Percentiles rank a stretch among this genome's conserved stretches.
Evolutionary conservation across 1,140 invertebrate genomes (phyloP).

Genomic region (Pomphorhynchus laevis): DNA sequence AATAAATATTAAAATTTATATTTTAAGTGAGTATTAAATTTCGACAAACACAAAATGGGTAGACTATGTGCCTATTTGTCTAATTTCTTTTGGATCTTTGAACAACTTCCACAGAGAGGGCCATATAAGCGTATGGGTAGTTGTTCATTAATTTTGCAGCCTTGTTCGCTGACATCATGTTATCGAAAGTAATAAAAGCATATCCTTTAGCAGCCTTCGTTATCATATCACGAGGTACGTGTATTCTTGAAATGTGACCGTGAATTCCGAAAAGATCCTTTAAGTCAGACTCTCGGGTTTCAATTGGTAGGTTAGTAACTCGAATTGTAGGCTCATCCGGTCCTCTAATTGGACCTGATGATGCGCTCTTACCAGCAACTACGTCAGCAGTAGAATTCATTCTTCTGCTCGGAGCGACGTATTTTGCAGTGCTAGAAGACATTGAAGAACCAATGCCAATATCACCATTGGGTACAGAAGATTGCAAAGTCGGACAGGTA

Average conservation of each 20-base stretch:
- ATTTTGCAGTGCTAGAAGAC: slow-evolving; percentile 12
- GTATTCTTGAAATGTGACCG: slow-evolving; percentile 47
- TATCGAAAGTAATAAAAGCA: slow-evolving; percentile 10
- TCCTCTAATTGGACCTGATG: slow-evolving; percentile 8
- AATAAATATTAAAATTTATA: too few relatives aligned
- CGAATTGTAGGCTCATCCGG: slow-evolving; percentile 47
- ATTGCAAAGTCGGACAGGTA: neutral
- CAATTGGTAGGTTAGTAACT: slow-evolving; percentile 82
- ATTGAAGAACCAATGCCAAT: too few relatives aligned
- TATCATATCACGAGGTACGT: slow-evolving; percentile 40
- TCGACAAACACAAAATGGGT: too few relatives aligned
- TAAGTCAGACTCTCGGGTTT: slow-evolving; percentile 60
- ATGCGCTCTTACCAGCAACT: neutral
- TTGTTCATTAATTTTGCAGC: too few relatives aligned
- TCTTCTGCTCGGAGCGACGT: neutral
- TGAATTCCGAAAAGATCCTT: slow-evolving; percentile 69
- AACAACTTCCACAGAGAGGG: too few relatives aligned
- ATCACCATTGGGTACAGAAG: neutral
- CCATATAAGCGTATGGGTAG: too few relatives aligned
- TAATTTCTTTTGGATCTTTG: too few relatives aligned
- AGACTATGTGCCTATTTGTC: too few relatives aligned
- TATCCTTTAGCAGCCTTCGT: slow-evolving; percentile 6
- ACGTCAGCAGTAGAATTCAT: neutral
- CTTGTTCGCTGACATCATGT: too few relatives aligned
- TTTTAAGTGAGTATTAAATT: too few relatives aligned